Evolutionary conservation across 2,113 vertebrate species (phyloP), one percentile per base, ranked within the genome.

Genomic region (Seriola dumerili): DNA sequence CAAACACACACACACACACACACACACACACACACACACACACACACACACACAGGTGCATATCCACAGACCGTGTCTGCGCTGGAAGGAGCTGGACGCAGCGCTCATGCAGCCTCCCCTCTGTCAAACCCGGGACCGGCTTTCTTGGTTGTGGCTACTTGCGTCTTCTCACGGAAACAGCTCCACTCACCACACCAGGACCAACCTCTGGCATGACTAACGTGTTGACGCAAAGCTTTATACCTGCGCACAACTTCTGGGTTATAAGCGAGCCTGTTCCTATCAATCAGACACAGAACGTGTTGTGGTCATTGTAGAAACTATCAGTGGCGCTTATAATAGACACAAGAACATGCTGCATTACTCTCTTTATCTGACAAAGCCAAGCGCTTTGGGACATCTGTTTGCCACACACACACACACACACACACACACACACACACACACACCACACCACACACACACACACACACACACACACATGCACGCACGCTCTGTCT

Each of bases 371-470:
- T 69, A 91, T 92, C 81, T 78, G 86, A 88, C 88, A 88, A 83
- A 89, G 86, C 79, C 82, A 44, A 72, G 76, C 85, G 88, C 85
- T 89, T 78, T 85, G 86, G 81, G 88, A 88, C 92, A 89, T 92
- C 90, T 91, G 90, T 86, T 78, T 71, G 87, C 77, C 85, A 80
- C 76, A 79, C 83, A 86, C 54, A 57, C 52, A 34, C 42, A 63
- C 78, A 48, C 44, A 50, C 78, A 38, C 58, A 25, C 54, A 50
- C 64, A 23, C 82, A 32, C 73, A n/a, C 57, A 62, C 75, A 11
- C 67, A 58, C 58, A 25, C 68, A 67, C 71, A 52, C n/a, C n/a
- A n/a, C n/a, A n/a, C n/a, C n/a, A n/a, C 55, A 36, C 67, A 34
- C 76, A 42, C 44, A 36, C 25, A 68, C 12, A 70, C 67, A 14